These are phyloP conservation scores for Kryptopterus vitreolus DNA, from an alignment of 2,797 vertebrate species.

Conservation along the genomic window DNA sequence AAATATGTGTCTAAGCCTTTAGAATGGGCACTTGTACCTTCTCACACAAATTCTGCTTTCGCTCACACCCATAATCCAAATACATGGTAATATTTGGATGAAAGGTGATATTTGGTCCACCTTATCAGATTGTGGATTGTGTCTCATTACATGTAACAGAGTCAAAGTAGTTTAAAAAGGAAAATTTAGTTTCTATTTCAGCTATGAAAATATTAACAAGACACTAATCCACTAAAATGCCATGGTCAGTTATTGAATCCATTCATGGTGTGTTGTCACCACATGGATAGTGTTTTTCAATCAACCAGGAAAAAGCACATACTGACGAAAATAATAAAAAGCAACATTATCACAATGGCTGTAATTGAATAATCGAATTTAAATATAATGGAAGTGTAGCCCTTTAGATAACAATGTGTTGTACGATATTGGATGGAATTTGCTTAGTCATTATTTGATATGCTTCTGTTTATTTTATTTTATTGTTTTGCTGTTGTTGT, in stretches of 20 bases:
- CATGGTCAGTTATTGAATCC: neutral
- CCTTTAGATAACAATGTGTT: neutral
- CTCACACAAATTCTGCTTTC: neutral
- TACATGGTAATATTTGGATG: neutral
- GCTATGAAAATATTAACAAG: neutral
- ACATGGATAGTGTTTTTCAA: no score
- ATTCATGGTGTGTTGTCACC: neutral
- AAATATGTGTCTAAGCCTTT: neutral
- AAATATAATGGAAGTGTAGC: no score
- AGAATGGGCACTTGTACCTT: neutral
- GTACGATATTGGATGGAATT: neutral
- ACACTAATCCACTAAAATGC: neutral
- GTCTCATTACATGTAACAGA: neutral
- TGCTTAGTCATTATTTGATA: neutral
- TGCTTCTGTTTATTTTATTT: neutral
- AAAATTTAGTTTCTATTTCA: neutral
- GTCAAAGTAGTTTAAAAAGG: neutral
- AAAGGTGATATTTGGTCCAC: neutral
- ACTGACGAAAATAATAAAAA: neutral
- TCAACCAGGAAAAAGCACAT: neutral
- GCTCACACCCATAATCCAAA: neutral
- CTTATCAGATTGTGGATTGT: conserved; percentile 2
- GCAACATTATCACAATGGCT: neutral
- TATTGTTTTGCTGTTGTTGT: neutral
- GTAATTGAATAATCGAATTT: no score